These are phyloP conservation scores for Sebastes matsubarae DNA, from an alignment of 2,797 vertebrate species.

Conservation along the genomic window DNA sequence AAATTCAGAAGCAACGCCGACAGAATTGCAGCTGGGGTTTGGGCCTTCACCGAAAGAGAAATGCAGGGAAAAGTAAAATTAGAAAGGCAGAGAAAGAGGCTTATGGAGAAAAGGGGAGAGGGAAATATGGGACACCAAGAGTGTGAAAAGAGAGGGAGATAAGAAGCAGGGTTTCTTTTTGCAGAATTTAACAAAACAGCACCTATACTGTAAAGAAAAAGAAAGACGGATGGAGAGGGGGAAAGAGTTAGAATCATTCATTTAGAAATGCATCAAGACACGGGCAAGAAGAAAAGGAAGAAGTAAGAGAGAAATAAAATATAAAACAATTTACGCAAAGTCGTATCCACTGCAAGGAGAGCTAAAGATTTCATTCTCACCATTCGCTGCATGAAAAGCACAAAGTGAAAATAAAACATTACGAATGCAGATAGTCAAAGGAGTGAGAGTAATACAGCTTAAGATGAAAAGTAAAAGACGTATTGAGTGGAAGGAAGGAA, in stretches of 20 bases:
- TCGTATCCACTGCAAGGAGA: background rate
- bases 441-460: background rate
- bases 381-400: background rate
- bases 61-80: constrained; percentile 3
- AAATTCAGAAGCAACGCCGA: background rate
- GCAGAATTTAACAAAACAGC: background rate
- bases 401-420: background rate
- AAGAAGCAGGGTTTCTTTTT: constrained; percentile 2
- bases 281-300: background rate
- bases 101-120: constrained; percentile 10
- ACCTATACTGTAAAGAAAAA: background rate
- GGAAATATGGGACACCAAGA: constrained; percentile 18
- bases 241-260: background rate
- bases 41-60: background rate
- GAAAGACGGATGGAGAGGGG: background rate
- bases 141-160: constrained; percentile 17
- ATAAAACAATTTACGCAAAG: background rate
- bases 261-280: background rate
- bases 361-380: background rate
- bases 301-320: background rate
- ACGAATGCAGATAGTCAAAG: background rate
- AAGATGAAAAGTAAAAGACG: background rate
- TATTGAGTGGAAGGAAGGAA: background rate
- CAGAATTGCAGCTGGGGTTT: background rate
- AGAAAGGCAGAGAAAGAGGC: constrained; percentile 27